Evolutionary conservation across 64 coral and sea anemone species (phyloP).

Genomic region (Stichodactyla mertensii): DNA sequence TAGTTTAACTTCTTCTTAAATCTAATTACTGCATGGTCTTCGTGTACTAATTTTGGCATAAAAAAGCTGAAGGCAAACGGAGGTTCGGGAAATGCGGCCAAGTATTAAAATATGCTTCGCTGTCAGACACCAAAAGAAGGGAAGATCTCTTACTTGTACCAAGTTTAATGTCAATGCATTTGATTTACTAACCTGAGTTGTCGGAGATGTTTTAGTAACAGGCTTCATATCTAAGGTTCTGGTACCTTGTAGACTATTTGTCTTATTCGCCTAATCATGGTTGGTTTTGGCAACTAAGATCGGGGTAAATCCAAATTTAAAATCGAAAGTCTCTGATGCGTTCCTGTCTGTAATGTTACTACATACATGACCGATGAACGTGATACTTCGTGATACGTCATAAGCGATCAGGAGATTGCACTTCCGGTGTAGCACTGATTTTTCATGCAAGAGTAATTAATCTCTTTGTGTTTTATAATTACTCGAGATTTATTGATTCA

Average conservation of each 20-base stretch:
- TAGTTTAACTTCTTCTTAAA: background rate
- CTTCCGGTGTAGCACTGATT: background rate
- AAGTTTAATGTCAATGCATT: background rate
- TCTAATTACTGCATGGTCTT: background rate
- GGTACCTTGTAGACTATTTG: background rate
- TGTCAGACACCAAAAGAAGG: background rate
- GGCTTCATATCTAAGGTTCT: background rate
- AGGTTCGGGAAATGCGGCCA: background rate
- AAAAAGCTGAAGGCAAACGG: background rate
- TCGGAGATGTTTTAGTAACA: background rate
- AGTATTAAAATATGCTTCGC: background rate
- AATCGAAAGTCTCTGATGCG: background rate
- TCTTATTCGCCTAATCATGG: slow-evolving; percentile 1
- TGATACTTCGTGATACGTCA: background rate
- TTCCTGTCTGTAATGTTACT: background rate
- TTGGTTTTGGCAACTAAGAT: background rate
- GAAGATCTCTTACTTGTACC: slow-evolving; percentile 9
- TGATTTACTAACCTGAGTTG: background rate
- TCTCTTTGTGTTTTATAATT: background rate
- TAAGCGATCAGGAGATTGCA: background rate
- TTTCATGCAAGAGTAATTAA: background rate
- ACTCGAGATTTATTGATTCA: background rate
- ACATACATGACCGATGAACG: background rate
- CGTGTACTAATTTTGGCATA: background rate
- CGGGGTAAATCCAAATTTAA: background rate